phyloP scores from a whole-genome alignment of 2,113 vertebrate species.

The Riparia riparia region DNA sequence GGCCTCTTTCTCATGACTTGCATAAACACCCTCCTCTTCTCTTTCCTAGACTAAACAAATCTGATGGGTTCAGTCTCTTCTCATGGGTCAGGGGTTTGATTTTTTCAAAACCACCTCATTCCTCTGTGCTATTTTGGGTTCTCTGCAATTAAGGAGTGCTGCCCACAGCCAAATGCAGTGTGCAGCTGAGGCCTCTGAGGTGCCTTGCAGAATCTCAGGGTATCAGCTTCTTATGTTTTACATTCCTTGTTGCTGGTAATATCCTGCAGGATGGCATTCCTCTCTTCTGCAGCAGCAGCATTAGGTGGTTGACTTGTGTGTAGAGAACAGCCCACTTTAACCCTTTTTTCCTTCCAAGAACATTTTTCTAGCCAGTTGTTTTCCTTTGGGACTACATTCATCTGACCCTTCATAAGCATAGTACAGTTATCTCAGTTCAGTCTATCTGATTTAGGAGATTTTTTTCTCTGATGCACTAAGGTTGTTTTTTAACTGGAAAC shows the following conservation, averaged over 20 bases:
- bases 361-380: background rate
- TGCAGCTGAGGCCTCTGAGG: background rate
- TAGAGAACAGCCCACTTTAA: background rate
- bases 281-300: background rate
- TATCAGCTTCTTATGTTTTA: background rate
- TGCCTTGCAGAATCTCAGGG: background rate
- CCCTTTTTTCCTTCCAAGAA: background rate
- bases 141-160: background rate
- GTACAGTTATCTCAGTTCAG: background rate
- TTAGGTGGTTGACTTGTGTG: accelerated
- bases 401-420: background rate
- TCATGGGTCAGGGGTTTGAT: background rate
- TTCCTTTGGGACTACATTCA: background rate
- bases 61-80: background rate
- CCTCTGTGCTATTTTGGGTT: background rate
- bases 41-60: conserved; percentile 42
- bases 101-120: background rate
- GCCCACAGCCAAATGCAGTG: background rate
- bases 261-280: background rate
- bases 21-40: background rate
- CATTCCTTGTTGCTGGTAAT: background rate
- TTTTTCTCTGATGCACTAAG: background rate
- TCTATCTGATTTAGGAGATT: background rate
- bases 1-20: background rate
- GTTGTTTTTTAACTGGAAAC: background rate